Base-by-base conservation (phyloP, 2,888 invertebrate species). In the Saturnia japonica region DNA sequence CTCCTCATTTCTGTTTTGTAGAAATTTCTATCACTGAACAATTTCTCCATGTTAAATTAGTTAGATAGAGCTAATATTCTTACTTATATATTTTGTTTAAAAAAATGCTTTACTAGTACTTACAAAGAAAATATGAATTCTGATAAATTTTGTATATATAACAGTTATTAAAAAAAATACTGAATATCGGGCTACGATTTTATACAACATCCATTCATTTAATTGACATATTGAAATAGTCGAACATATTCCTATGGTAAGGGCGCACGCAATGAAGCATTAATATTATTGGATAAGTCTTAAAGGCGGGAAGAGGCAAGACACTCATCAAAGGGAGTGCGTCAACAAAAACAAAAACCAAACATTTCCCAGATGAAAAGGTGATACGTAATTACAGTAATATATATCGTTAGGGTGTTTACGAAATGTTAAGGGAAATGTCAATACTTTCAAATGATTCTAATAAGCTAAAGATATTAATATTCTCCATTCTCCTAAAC, bases 281-380 rank as follows among this genome's bases (percentile, higher is more conserved):
- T 91, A 90, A 86, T 87, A 76, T 89, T 91, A 93, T 93, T 93
- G 91, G 92, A 91, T 93, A 91, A 93, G 88, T 85, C 88, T 77
- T 77, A 77, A 77, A 74, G 75, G 76, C 73, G 79, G 64, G 64
- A 64, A 64, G 64, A 64, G 64, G 64, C 64, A 40, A 40, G 64
- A 40, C 79, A 84, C 85, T 92, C 90, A 92, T 93, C 93, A 93
- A 93, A 91, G 81, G 84, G 72, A 69, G 76, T 77, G 80, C 57
- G 66, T 67, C 43, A 57, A 66, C 64, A 71, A 84, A 90, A 89
- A 91, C 91, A 92, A 90, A 87, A 86, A 82, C 77, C 81, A 75
- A 85, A 82, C 82, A 83, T 85, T 84, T 78, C 70, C 72, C 72
- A 75, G 76, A 83, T 83, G 89, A 84, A 88, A 87, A 86, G 87